Conservation (phyloP, 1,140 invertebrate genomes). For the Ladona fulva region DNA sequence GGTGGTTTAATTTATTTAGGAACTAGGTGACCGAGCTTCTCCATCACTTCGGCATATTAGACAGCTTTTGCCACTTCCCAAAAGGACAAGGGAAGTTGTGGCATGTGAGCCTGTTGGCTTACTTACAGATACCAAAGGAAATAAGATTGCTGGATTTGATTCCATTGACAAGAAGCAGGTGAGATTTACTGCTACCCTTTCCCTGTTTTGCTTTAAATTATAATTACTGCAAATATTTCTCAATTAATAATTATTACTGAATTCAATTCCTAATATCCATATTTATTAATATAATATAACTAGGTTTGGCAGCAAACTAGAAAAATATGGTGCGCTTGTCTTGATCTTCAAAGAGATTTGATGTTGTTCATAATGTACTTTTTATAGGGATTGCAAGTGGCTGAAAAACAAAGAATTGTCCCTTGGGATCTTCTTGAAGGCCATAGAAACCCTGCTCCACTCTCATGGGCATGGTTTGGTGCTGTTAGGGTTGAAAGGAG, state of each 20-base stretch:
- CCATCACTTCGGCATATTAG: slow-evolving; percentile 74
- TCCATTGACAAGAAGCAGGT: slow-evolving; percentile 88
- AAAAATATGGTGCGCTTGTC: too few species aligned
- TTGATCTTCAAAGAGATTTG: too few species aligned
- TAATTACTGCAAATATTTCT: too few species aligned
- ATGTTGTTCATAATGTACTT: too few species aligned
- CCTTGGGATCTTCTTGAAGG: slow-evolving; percentile 97
- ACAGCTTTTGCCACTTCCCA: slow-evolving; percentile 81
- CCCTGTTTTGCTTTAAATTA: too few species aligned
- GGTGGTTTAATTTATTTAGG: slow-evolving; percentile 35
- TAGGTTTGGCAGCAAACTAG: too few species aligned
- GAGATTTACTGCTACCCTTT: slow-evolving; percentile 17
- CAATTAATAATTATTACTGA: too few species aligned
- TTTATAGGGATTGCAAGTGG: slow-evolving; percentile 72
- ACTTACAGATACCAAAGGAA: slow-evolving; percentile 87
- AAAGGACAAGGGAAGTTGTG: slow-evolving; percentile 78
- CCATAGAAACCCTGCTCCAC: slow-evolving; percentile 84
- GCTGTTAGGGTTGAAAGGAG: slow-evolving; percentile 86
- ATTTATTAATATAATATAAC: too few species aligned
- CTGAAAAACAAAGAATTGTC: slow-evolving; percentile 85
- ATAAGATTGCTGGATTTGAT: slow-evolving; percentile 87
- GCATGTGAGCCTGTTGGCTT: slow-evolving; percentile 85
- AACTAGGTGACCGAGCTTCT: slow-evolving; percentile 79
- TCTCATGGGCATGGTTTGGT: slow-evolving; percentile 96
- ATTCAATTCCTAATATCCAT: too few species aligned